phyloP scores from a whole-genome alignment of 1,140 invertebrate genomes.

The Danaus plexippus region DNA sequence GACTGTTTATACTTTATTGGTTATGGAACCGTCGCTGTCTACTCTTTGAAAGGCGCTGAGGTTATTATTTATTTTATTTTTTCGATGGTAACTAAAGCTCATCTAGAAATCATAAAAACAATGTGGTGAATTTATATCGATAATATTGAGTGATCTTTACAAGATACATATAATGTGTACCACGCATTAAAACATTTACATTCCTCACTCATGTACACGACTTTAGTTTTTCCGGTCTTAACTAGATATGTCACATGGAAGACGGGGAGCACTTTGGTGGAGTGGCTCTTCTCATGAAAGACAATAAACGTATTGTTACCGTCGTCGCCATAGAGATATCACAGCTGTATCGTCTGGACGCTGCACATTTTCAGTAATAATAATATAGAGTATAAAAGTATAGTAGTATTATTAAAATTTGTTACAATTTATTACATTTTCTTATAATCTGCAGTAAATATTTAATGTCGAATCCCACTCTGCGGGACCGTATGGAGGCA shows the following conservation, averaged over 20 bases:
- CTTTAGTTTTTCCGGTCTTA: conserved; percentile 5
- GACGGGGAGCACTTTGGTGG: conserved; percentile 73
- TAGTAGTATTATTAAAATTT: not conserved
- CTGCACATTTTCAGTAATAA: conserved; percentile 57
- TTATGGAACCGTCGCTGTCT: conserved; percentile 73
- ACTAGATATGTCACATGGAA: conserved; percentile 69
- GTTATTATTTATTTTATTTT: conserved; percentile 17
- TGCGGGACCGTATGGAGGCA: conserved; percentile 15
- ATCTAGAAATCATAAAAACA: not conserved
- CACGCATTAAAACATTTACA: not conserved
- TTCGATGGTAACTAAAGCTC: not conserved
- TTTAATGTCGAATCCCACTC: conserved; percentile 11
- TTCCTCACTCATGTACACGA: no score
- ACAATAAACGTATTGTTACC: conserved; percentile 65
- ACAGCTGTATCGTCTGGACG: conserved; percentile 67
- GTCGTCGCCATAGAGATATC: conserved; percentile 73
- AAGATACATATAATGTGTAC: no score
- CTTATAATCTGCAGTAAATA: conserved; percentile 10
- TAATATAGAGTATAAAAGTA: not conserved
- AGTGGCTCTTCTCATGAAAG: conserved; percentile 70
- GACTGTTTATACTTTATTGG: conserved; percentile 76
- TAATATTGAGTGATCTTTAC: no score
- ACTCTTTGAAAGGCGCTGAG: conserved; percentile 74
- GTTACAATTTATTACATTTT: conserved; percentile 1
- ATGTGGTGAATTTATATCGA: no score